A percentile compares a stretch with the other conserved stretches of the same genome.
phyloP scores from a whole-genome alignment of 2,113 vertebrate species.

The Vicugna pacos region DNA sequence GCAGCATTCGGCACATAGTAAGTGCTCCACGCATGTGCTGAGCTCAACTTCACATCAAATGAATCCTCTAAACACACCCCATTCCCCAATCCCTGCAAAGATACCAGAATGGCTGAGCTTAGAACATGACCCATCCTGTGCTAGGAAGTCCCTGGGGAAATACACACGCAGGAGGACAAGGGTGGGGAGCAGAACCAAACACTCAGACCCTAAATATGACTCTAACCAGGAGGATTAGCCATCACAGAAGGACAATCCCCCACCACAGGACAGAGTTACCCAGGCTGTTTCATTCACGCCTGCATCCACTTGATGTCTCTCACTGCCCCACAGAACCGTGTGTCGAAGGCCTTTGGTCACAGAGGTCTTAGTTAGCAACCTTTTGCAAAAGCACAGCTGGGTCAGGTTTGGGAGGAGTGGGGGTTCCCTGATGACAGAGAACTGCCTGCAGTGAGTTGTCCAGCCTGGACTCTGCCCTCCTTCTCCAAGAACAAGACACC shows the following conservation, averaged over 20 bases:
- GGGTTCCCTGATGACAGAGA: neutral
- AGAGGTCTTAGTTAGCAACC: constrained; percentile 44
- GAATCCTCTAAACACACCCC: neutral
- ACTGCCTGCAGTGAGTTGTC: rapidly evolving
- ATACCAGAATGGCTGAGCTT: neutral
- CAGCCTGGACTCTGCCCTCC: neutral
- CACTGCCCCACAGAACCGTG: constrained; percentile 80
- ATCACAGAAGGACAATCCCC: neutral
- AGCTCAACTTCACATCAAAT: neutral
- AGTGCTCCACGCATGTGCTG: too few species aligned
- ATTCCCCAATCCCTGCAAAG: neutral
- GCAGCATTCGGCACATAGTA: neutral
- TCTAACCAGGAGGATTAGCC: neutral
- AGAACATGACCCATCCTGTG: neutral
- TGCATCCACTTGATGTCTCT: constrained; percentile 84
- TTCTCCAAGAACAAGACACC: neutral
- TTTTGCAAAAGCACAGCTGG: neutral
- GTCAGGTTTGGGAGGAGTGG: neutral
- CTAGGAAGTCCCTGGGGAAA: neutral
- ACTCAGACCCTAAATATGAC: neutral
- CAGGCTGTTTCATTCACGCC: constrained; percentile 79
- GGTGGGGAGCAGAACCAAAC: neutral
- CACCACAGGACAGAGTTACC: neutral
- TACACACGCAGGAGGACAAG: neutral
- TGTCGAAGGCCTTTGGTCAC: constrained; percentile 74